Evolutionary conservation across 2,888 invertebrate genomes (phyloP).

Genomic region (Synergus laeviventris): DNA sequence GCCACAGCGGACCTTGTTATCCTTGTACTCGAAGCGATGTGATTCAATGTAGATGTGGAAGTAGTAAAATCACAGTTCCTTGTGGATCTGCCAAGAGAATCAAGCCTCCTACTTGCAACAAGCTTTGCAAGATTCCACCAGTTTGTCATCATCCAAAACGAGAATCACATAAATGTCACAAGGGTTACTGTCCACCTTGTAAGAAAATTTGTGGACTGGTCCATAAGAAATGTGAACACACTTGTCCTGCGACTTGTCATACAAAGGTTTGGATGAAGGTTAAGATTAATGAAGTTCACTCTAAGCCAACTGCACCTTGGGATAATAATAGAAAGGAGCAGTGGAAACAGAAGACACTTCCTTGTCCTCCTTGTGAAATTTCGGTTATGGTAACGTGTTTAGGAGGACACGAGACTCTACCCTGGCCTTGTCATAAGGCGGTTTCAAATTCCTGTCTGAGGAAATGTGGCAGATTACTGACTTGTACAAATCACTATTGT

Average conservation of each 20-base stretch:
- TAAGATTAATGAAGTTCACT: slow-evolving; percentile 78
- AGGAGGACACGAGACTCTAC: slow-evolving; percentile 83
- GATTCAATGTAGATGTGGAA: slow-evolving; percentile 87
- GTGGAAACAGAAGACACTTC: slow-evolving; percentile 78
- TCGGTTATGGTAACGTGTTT: slow-evolving; percentile 85
- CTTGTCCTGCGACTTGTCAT: slow-evolving; percentile 86
- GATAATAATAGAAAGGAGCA: slow-evolving; percentile 73
- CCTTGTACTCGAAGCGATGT: slow-evolving; percentile 86
- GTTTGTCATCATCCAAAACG: slow-evolving; percentile 89
- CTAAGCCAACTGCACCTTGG: slow-evolving; percentile 83
- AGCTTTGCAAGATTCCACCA: slow-evolving; percentile 85
- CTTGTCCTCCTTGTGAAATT: slow-evolving; percentile 85
- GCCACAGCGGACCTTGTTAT: slow-evolving; percentile 90
- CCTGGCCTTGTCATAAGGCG: slow-evolving; percentile 84
- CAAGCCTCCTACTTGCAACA: slow-evolving; percentile 87
- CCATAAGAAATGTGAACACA: slow-evolving; percentile 81
- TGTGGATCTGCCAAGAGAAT: slow-evolving; percentile 89
- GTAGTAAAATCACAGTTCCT: slow-evolving; percentile 86
- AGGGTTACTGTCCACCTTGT: slow-evolving; percentile 90
- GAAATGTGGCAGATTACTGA: slow-evolving; percentile 83
- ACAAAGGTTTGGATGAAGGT: slow-evolving; percentile 82
- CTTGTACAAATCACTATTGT: slow-evolving; percentile 90
- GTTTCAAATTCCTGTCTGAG: slow-evolving; percentile 87
- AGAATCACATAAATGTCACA: slow-evolving; percentile 88
- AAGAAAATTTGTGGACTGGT: slow-evolving; percentile 83